Evolutionary conservation across 2,888 invertebrate species (phyloP), one percentile per base, ranked within the genome.

Genomic region (Drosophila neotestacea): DNA sequence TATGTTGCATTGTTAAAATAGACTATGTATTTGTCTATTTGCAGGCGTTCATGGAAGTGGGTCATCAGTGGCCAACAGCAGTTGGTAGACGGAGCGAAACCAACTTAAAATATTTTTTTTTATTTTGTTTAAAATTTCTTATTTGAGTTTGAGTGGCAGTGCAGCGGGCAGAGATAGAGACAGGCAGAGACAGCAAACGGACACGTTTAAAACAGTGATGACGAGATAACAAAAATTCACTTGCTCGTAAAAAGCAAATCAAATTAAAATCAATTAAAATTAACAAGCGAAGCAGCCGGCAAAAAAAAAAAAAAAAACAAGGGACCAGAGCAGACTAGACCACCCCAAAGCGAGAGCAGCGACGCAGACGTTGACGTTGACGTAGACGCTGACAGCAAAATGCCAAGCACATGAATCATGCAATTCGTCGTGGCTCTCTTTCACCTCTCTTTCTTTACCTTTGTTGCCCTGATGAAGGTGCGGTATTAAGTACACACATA

Each of bases 221-320:
- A 73, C 59, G 69, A 70, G 64, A 73, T 75, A 71, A 65, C 77
- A 56, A 74, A 78, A 79, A 82, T 81, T 74, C 70, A 73, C 70
- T 82, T 84, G 62, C 47, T 58, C 73, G 73, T 28, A 59, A 64
- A 59, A 64, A 64, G 56, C 73, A 80, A 85, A 85, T 87, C 81
- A 81, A 88, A 85, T 83, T 85, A 81, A 88, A 81, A 82, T 85
- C 83, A 85, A 85, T 85, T 83, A 85, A 87, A 88, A 87, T 83
- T 85, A 82, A 85, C 82, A 85, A 85, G 73, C 77, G 60, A 72
- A 74, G 51, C 67, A 75, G 70, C 64, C 58, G 60, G 72, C 67
- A 67, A 75, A 70, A 48, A 22, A 44, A 75, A 70, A 48, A 22
- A 44, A 64, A 73, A 79, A 28, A 44, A 62, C 42, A 50, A 60